A percentile compares a stretch with the other conserved stretches of the same genome.
These are phyloP conservation scores for Heliconius sara DNA, from an alignment of 2,888 invertebrate species.

Conservation along the genomic window DNA sequence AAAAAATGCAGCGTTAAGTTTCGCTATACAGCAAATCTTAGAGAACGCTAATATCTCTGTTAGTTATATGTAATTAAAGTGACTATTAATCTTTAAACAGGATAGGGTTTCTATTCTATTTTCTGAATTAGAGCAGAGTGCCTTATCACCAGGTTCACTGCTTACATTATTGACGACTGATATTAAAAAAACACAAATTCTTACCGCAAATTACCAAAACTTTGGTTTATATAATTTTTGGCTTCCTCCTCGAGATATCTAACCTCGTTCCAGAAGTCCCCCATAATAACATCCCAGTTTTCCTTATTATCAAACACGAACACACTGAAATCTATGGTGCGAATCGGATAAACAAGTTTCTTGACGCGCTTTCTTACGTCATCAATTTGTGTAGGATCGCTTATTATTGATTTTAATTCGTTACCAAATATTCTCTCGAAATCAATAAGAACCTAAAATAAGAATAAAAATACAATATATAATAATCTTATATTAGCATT, in stretches of 20 bases:
- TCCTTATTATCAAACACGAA: constrained; percentile 90
- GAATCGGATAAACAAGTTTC: constrained; percentile 89
- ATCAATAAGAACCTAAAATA: constrained; percentile 89
- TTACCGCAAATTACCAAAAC: constrained; percentile 90
- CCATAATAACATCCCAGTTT: constrained; percentile 94
- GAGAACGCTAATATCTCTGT: too few species aligned
- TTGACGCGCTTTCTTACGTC: constrained; percentile 92
- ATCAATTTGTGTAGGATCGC: constrained; percentile 94
- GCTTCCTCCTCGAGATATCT: constrained; percentile 90
- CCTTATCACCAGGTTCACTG: too few species aligned
- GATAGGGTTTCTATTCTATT: too few species aligned
- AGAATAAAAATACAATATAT: not conserved
- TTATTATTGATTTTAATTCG: constrained; percentile 93
- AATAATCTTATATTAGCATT: too few species aligned
- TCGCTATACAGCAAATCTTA: too few species aligned
- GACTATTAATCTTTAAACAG: too few species aligned
- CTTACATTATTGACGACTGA: too few species aligned
- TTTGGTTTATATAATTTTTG: constrained; percentile 92
- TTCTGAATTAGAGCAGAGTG: too few species aligned
- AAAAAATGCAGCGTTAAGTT: too few species aligned
- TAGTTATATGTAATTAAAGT: too few species aligned
- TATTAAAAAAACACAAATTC: not conserved
- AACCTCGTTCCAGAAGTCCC: constrained; percentile 90
- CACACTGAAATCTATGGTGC: constrained; percentile 92
- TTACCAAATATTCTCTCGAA: constrained; percentile 95